Conservation (phyloP, 2,113 vertebrate species). For the Percopsis transmontana region DNA sequence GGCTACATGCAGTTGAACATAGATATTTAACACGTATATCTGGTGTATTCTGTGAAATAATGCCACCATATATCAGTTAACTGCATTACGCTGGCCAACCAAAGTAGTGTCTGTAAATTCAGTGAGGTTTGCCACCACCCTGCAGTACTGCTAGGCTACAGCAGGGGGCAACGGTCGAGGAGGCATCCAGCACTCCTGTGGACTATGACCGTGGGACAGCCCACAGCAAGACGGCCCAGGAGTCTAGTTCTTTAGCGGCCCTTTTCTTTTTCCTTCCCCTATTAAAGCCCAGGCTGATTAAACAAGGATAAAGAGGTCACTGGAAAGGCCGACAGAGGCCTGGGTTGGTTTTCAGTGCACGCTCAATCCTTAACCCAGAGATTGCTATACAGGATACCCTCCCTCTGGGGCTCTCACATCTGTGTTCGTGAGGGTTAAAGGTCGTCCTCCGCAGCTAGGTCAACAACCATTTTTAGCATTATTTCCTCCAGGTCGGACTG, state of each 20-base stretch:
- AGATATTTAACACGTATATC: too few relatives aligned
- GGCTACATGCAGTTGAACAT: too few relatives aligned
- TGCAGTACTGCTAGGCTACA: slow-evolving; percentile 57
- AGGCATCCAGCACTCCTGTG: slow-evolving; percentile 28
- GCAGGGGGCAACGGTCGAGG: slow-evolving; percentile 66
- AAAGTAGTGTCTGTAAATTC: too few relatives aligned
- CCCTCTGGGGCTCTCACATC: slow-evolving; percentile 13
- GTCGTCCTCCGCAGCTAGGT: slow-evolving; percentile 38
- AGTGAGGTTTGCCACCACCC: too few relatives aligned
- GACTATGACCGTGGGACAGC: slow-evolving; percentile 57
- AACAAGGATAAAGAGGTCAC: slow-evolving; percentile 23
- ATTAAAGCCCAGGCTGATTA: slow-evolving; percentile 27
- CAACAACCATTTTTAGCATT: slow-evolving; percentile 46
- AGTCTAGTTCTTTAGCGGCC: slow-evolving; percentile 43
- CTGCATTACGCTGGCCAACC: too few relatives aligned
- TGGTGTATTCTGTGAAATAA: too few relatives aligned
- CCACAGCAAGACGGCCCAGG: slow-evolving; percentile 8
- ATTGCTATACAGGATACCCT: slow-evolving; percentile 21
- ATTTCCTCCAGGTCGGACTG: slow-evolving; percentile 38
- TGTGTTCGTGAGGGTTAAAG: slow-evolving; percentile 31
- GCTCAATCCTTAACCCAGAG: slow-evolving; percentile 26
- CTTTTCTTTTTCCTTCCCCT: slow-evolving; percentile 7
- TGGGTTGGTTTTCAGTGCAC: slow-evolving; percentile 4
- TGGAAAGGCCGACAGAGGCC: slow-evolving; percentile 12
- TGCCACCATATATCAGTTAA: too few relatives aligned